These are phyloP conservation scores for Synanthedon andrenaeformis DNA, from an alignment of 2,888 invertebrate species.

Conservation along the genomic window DNA sequence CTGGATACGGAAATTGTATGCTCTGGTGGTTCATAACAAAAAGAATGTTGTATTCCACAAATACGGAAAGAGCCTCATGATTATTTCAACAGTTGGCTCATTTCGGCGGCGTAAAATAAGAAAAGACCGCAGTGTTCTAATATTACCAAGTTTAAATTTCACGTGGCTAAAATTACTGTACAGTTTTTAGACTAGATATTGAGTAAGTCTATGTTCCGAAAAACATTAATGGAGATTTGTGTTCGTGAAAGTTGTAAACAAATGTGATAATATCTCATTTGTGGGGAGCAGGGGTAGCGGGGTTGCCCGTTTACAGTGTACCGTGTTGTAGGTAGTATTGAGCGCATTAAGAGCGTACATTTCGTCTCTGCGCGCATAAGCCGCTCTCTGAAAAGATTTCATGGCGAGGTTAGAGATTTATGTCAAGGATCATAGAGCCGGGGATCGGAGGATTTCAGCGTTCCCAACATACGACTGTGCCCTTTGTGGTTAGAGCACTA, in stretches of 20 bases:
- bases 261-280: not conserved
- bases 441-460: constrained; percentile 65
- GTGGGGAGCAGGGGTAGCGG: constrained; percentile 7
- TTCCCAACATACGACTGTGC: constrained; percentile 63
- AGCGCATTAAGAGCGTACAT: constrained; percentile 56
- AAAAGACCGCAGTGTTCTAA: not conserved
- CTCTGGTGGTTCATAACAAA: constrained; percentile 12
- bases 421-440: constrained; percentile 68
- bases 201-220: not conserved
- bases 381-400: constrained; percentile 66
- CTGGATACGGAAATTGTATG: constrained; percentile 8
- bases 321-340: constrained; percentile 25
- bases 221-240: not conserved
- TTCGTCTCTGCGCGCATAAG: constrained; percentile 58
- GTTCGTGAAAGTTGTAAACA: not conserved
- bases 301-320: constrained; percentile 6
- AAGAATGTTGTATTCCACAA: constrained; percentile 9
- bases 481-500: constrained; percentile 67
- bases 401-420: constrained; percentile 68
- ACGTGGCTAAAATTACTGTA: not conserved
- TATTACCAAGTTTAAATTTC: not conserved
- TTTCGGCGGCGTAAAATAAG: not conserved
- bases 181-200: not conserved
- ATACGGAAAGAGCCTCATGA: constrained; percentile 14
- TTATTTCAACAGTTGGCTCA: constrained; percentile 15